Conservation (phyloP, 2,888 invertebrate genomes). For the Ariolimax columbianus region DNA sequence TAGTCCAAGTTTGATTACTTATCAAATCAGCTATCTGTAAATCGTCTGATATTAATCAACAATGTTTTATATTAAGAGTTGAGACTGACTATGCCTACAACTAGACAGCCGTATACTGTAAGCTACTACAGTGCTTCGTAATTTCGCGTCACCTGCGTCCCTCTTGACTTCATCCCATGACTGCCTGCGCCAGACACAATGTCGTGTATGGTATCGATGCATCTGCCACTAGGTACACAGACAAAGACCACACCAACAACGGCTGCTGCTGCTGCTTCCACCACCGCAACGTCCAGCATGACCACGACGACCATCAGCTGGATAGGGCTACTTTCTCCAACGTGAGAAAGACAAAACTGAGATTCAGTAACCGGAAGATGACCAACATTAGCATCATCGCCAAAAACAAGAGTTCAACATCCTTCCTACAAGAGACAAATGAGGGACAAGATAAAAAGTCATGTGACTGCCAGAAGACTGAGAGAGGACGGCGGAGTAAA, state of each 20-base stretch:
- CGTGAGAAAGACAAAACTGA: background rate
- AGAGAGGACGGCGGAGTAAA: background rate
- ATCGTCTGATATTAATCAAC: too few species aligned
- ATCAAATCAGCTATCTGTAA: too few species aligned
- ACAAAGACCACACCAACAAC: slow-evolving; percentile 24
- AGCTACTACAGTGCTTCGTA: too few species aligned
- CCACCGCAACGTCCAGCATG: background rate
- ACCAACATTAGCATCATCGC: slow-evolving; percentile 24
- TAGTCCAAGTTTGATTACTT: too few species aligned
- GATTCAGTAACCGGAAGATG: background rate
- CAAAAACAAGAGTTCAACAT: background rate
- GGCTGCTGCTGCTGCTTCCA: slow-evolving; percentile 17
- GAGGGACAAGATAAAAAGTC: background rate
- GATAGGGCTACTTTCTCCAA: background rate
- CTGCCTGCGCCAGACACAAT: background rate
- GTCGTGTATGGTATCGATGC: background rate
- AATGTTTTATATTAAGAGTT: too few species aligned
- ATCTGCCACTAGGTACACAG: slow-evolving; percentile 18
- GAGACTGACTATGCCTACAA: too few species aligned
- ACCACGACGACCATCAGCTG: slow-evolving; percentile 29
- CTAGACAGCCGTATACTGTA: too few species aligned
- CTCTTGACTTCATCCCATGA: too few species aligned
- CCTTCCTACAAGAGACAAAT: background rate
- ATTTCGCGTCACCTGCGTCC: too few species aligned
- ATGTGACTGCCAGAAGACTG: background rate